Base-by-base conservation (phyloP, 2,113 vertebrate species). In the Capreolus pygargus region DNA sequence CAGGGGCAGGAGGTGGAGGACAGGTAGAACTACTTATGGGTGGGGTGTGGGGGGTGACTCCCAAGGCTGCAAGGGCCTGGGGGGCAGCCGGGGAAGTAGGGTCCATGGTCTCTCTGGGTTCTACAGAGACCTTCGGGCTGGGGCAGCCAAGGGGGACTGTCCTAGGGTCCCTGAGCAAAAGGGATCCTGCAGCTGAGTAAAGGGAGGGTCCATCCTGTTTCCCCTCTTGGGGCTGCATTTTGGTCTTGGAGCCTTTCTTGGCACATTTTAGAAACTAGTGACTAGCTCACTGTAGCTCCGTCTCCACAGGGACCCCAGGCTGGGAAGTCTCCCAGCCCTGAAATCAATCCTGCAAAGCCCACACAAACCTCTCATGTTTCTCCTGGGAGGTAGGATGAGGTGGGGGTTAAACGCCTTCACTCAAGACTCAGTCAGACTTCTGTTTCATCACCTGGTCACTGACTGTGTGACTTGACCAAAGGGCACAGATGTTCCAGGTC, bases 391-490 rank as follows among this genome's bases (percentile, higher is more conserved):
- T 23, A 19, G 86, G 70, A 50, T 39, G 54, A 67, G n/a, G 33
- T 3, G 0, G 57, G 43, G 23, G 17, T 94, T 92, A 87, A 81
- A 82, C 1, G 9, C 21, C 57, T 54, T 55, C 1, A 21, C 58
- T 96, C 67, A 52, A 61, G 45, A 86, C 60, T 91, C 57, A 89
- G 92, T 36, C 45, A 55, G 61, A 94, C 28, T 67, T 87, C 50
- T 23, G 43, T 16, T 47, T 82, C 19, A 64, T 17, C 15, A 27
- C 21, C 8, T 16, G 6, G 10, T 67, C n/a, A 7, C 33, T 79
- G 36, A 30, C 25, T 54, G 36, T 6, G 28, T n/a, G 74, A 78
- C 67, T 86, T 93, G 82, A 36, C 86, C 43, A 84, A 84, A 64
- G 43, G 76, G 54, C 39, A 55, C 88, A 47, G 50, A 7, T 30